Conservation (phyloP, 2,113 vertebrate genomes). For the Diadophis punctatus region DNA sequence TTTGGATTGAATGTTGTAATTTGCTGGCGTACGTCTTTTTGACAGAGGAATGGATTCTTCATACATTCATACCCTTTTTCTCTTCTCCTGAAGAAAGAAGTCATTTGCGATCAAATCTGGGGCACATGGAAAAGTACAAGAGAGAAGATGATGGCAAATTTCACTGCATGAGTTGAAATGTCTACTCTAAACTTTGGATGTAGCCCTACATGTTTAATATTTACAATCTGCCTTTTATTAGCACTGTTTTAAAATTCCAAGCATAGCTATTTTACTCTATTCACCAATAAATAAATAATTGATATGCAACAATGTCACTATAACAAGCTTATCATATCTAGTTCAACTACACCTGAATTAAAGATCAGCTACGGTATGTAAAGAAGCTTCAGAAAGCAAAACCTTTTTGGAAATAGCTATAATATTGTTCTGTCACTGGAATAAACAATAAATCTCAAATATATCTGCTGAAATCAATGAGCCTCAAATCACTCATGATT, state of each 20-base stretch:
- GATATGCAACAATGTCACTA: not conserved
- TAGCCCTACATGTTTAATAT: not conserved
- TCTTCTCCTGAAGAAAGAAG: not conserved
- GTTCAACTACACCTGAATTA: not conserved
- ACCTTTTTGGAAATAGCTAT: not conserved
- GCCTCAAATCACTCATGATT: not conserved
- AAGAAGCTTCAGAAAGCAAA: not conserved
- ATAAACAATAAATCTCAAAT: not conserved
- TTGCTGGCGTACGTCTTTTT: not conserved
- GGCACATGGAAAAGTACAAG: not conserved
- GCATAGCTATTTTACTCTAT: slow-evolving; percentile 30
- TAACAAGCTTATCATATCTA: not conserved
- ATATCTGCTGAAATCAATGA: not conserved
- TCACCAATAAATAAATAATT: slow-evolving; percentile 45
- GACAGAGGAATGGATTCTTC: not conserved
- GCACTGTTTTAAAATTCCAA: slow-evolving; percentile 2
- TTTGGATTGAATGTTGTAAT: not conserved
- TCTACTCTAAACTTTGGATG: not conserved
- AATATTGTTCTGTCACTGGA: not conserved
- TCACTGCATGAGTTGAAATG: not conserved
- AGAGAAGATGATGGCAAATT: not conserved
- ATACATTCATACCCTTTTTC: not conserved
- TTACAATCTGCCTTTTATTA: slow-evolving; percentile 28
- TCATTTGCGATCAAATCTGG: not conserved
- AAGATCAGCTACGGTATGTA: not conserved